Evolutionary conservation across 1,140 invertebrate species (phyloP), one percentile per base, ranked within the genome.

Genomic region (Drosophila pseudoobscura): DNA sequence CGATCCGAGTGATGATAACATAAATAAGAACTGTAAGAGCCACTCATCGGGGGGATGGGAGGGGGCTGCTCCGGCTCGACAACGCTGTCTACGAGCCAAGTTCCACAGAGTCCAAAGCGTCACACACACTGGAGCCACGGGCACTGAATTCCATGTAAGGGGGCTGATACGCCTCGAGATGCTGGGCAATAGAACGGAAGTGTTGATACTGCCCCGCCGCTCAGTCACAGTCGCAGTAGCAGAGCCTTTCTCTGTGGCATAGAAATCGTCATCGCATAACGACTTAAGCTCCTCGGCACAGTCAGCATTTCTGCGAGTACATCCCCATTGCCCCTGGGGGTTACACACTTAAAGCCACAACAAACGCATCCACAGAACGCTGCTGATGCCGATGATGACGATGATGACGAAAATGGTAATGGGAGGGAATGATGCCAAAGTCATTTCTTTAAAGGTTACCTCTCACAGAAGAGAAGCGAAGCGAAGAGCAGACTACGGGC

Each of bases 211-310:
- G 61, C 69, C 11, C 35, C 69, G 57, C 73, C 63, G 82, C 80
- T 59, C 47, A 52, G 63, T 26, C 39, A 24, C 59, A 64, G 47
- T 56, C 51, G 41, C 74, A 53, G 60, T 17, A 29, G 39, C 41
- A 29, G 20, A 3, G 24, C 6, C 43, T 20, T 20, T 1, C 20
- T 20, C 20, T 49, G 73, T 61, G 4, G 35, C 35, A 53, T 41
- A 60, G 55, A 75, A 84, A 74, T 78, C 63, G 76, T 84, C 83
- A 80, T 87, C 82, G 76, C 78, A 82, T 68, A 85, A 85, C 82
- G 82, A 88, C 78, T 85, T 85, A 82, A 85, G 78, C 78, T 82
- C 62, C 74, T 78, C 70, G 57, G 71, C 71, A 55, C 45, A 75
- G 82, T 87, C 82, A 87, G 78, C 82, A 80, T 60, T 75, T 85